Percentiles rank a stretch among this genome's conserved stretches.
These are phyloP conservation scores for Tromatobia lineatoria DNA, from an alignment of 2,888 invertebrate genomes.

Conservation along the genomic window DNA sequence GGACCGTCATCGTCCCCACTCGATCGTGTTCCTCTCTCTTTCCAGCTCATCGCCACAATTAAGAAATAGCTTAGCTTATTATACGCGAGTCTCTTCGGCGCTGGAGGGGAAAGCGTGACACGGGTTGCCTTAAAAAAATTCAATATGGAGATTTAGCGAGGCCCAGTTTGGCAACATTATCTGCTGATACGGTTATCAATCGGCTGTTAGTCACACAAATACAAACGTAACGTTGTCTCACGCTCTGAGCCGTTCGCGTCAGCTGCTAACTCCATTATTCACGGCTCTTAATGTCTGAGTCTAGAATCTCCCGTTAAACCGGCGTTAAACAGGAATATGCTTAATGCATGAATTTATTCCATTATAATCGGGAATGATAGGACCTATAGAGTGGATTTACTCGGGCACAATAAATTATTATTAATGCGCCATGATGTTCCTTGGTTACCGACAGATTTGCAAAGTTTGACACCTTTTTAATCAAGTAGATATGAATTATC, in stretches of 20 bases:
- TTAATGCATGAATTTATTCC: slow-evolving; percentile 5
- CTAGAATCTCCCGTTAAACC: slow-evolving; percentile 9
- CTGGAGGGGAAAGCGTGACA: neutral
- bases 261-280: slow-evolving; percentile 68
- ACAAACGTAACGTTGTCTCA: slow-evolving; percentile 61
- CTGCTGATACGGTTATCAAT: slow-evolving; percentile 76
- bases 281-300: slow-evolving; percentile 51
- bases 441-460: neutral
- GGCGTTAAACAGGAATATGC: neutral
- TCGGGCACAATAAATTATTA: neutral
- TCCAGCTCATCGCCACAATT: slow-evolving; percentile 72
- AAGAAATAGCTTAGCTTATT: slow-evolving; percentile 72
- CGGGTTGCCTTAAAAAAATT: slow-evolving; percentile 2
- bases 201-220: slow-evolving; percentile 72
- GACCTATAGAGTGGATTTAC: neutral
- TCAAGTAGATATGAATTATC: slow-evolving; percentile 9
- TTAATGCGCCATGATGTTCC: neutral
- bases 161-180: slow-evolving; percentile 76
- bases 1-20: slow-evolving; percentile 67
- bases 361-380: neutral
- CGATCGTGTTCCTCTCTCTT: slow-evolving; percentile 45
- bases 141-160: neutral
- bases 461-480: neutral
- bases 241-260: slow-evolving; percentile 70
- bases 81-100: neutral